Conservation (phyloP, 1,140 invertebrate genomes). For the Apis dorsata region DNA sequence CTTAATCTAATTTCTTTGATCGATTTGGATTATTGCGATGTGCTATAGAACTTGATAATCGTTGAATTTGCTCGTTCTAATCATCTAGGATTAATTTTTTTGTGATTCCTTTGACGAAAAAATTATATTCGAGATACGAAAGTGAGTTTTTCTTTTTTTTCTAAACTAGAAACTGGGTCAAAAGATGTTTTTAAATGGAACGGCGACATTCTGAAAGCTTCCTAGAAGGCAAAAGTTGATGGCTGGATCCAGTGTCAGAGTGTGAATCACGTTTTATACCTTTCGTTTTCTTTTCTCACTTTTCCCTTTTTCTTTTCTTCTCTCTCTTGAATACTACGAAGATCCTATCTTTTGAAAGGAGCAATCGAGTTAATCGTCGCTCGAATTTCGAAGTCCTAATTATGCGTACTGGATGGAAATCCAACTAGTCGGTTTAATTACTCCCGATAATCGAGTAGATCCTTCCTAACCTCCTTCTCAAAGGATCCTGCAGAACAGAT, state of each 20-base stretch:
- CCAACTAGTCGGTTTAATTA: constrained; percentile 38
- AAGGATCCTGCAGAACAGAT: constrained; percentile 30
- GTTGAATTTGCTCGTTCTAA: neutral
- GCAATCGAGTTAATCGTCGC: constrained; percentile 36
- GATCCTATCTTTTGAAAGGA: constrained; percentile 12
- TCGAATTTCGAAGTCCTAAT: constrained; percentile 36
- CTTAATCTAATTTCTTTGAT: no score
- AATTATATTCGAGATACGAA: neutral
- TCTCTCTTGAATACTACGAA: no score
- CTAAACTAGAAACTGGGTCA: neutral
- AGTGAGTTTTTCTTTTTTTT: no score
- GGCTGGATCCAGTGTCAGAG: neutral
- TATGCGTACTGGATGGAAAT: constrained; percentile 37
- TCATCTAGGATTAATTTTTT: neutral
- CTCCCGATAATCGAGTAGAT: constrained; percentile 50
- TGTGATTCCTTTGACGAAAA: neutral
- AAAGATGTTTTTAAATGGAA: neutral
- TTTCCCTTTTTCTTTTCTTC: no score
- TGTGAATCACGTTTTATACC: neutral
- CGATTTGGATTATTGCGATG: no score
- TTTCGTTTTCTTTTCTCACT: neutral
- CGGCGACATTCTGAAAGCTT: neutral
- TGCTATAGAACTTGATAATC: neutral
- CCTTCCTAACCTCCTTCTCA: constrained; percentile 38
- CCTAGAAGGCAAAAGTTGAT: neutral